Base-by-base conservation (phyloP, 2,797 vertebrate species). In the Falco peregrinus region DNA sequence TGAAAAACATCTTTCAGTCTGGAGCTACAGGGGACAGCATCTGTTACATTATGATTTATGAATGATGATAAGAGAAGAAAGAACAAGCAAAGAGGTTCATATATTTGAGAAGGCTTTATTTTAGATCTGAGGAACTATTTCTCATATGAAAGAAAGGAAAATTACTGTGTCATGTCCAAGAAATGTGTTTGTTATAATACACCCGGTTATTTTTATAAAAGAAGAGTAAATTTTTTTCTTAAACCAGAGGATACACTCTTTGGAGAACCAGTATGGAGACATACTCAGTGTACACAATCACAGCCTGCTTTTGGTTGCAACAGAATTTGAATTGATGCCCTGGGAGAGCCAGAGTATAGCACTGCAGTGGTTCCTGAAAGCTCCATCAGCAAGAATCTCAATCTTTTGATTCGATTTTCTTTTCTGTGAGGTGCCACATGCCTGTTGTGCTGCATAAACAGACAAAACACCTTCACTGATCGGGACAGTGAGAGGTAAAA, bases 51-150 rank as follows among this genome's bases (percentile, higher is more conserved):
- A 93, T 78, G 65, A 70, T 51, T 88, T 94, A 86, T 4, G 37
- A 95, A 73, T 83, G 56, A 92, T 67, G 61, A 24, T 51, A 41
- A 6, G 29, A 48, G 63, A 84, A 78, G 87, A 89, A 92, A 96
- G 64, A 78, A 51, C 37, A 39, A 60, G 67, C 65, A 90, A 76
- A 14, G 3, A 83, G 0, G 5, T 68, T 92, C 2, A 10, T 91
- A 51, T 89, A 94, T 96, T 96, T 95, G 82, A 73, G 77, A 91
- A 84, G 84, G 77, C 64, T 96, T 96, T 88, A 47, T 94, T 96
- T 94, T 93, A 89, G 70, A 96, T 95, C 86, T 94, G 92, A 11
- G 39, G 69, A 96, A 88, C 76, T 97, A 95, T 96, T 97, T 96
- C 78, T 87, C 53, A 74, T 77, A 79, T 59, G 87, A 96, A 96